phyloP scores from a whole-genome alignment of 2,888 invertebrate genomes.

The Melinaea menophilus region DNA sequence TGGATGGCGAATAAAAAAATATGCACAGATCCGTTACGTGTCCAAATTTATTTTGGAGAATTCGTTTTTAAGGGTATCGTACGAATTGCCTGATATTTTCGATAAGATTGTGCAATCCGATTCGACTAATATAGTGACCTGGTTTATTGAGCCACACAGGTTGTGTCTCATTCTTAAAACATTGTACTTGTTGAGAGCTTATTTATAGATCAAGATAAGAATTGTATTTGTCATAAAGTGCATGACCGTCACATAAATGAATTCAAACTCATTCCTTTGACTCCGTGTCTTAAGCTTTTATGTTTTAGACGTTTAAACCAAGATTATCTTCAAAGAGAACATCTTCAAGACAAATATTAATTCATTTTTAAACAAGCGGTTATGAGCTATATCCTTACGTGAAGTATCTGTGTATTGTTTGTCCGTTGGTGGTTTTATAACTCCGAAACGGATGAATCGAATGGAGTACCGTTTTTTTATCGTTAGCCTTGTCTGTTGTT shows the following conservation, averaged over 20 bases:
- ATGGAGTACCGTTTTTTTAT: too few relatives aligned
- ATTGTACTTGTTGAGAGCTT: neutral
- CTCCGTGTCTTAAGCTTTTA: neutral
- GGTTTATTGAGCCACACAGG: constrained; percentile 5
- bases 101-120: constrained; percentile 6
- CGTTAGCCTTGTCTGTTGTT: too few relatives aligned
- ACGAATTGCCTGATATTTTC: constrained; percentile 17
- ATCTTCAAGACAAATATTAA: too few relatives aligned
- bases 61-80: constrained; percentile 42
- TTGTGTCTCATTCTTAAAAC: neutral
- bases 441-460: too few relatives aligned
- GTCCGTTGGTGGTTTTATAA: too few relatives aligned
- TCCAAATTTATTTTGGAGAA: constrained; percentile 45
- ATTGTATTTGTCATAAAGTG: neutral
- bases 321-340: too few relatives aligned
- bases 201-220: constrained; percentile 3
- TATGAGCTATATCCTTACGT: too few relatives aligned
- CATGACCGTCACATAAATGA: neutral
- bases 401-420: too few relatives aligned
- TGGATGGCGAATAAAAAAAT: constrained; percentile 45
- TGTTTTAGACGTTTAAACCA: too few relatives aligned
- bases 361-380: too few relatives aligned
- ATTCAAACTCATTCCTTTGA: neutral
- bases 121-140: constrained; percentile 7
- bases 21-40: constrained; percentile 44